phyloP scores from a whole-genome alignment of 1,140 invertebrate genomes.

The Zaprionus lachaisei region DNA sequence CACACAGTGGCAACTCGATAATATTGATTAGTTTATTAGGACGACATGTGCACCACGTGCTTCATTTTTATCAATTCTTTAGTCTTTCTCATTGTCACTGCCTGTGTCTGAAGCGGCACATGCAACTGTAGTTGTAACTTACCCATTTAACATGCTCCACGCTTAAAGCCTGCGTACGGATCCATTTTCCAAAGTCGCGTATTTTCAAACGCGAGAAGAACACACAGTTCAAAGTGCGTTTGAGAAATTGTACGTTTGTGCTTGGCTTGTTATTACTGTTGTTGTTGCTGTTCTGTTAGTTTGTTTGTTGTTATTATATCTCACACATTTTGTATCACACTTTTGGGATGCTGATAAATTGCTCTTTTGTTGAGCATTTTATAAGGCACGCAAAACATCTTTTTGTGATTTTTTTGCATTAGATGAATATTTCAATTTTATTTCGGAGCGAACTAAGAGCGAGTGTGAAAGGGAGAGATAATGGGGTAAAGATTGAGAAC shows the following conservation, averaged over 20 bases:
- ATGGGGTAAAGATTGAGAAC: background rate
- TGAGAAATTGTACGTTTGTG: conserved; percentile 44
- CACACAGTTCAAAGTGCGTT: conserved; percentile 25
- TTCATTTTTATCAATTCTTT: background rate
- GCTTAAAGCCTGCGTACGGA: conserved; percentile 62
- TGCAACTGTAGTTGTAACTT: conserved; percentile 40
- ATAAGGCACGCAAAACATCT: conserved; percentile 51
- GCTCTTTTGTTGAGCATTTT: conserved; percentile 72
- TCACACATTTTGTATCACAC: conserved; percentile 64
- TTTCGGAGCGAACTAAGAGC: conserved; percentile 25
- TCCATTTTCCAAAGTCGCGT: conserved; percentile 42
- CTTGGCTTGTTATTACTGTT: conserved; percentile 32
- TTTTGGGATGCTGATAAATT: conserved; percentile 80
- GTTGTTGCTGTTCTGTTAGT: conserved; percentile 10
- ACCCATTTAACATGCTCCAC: conserved; percentile 69
- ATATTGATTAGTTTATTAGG: conserved; percentile 65
- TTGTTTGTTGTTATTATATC: conserved; percentile 43
- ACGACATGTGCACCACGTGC: conserved; percentile 23
- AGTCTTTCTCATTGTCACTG: conserved; percentile 22
- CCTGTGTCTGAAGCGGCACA: conserved; percentile 19
- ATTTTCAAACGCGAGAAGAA: conserved; percentile 48
- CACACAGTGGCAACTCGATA: conserved; percentile 56
- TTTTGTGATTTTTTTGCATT: conserved; percentile 70
- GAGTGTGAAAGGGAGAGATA: background rate
- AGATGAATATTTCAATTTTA: conserved; percentile 77